Percentiles rank a stretch among this genome's conserved stretches.
Conservation (phyloP, 2,797 vertebrate species). For the Threskiornis aethiopicus region DNA sequence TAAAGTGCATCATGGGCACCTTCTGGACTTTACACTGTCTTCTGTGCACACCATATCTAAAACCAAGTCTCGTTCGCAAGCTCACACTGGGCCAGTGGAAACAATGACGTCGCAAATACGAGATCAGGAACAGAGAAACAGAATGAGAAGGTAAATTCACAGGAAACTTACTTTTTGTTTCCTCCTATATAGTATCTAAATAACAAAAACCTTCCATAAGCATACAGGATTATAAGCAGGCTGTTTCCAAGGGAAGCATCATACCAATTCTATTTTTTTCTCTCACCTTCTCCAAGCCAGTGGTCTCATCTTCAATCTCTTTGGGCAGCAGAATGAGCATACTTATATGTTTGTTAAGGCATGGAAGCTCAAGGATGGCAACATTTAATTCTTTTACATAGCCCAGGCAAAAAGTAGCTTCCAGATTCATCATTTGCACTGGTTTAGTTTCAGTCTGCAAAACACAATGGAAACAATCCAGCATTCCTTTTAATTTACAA, state of each 20-base stretch:
- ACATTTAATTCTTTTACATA: conserved; percentile 73
- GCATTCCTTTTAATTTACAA: neutral
- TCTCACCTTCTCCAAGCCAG: conserved; percentile 79
- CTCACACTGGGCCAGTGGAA: neutral
- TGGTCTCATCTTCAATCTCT: conserved; percentile 75
- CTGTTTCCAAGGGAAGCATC: neutral
- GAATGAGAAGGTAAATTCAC: neutral
- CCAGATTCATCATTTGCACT: conserved; percentile 80
- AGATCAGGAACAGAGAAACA: neutral
- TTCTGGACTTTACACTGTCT: neutral
- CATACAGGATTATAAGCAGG: neutral
- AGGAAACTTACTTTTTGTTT: neutral
- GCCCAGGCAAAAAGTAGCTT: conserved; percentile 77
- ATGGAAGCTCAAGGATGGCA: conserved; percentile 79
- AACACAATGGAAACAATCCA: neutral
- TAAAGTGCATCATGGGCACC: neutral
- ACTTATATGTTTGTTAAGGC: conserved; percentile 78
- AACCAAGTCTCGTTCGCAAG: neutral
- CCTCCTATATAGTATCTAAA: neutral
- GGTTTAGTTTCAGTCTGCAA: conserved; percentile 77
- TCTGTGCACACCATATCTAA: neutral
- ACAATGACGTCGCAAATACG: neutral
- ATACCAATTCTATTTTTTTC: neutral
- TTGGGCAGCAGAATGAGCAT: conserved; percentile 80
- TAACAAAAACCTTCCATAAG: neutral